These are phyloP conservation scores for Ceyx cyanopectus DNA, from an alignment of 2,113 vertebrate genomes.

Conservation along the genomic window DNA sequence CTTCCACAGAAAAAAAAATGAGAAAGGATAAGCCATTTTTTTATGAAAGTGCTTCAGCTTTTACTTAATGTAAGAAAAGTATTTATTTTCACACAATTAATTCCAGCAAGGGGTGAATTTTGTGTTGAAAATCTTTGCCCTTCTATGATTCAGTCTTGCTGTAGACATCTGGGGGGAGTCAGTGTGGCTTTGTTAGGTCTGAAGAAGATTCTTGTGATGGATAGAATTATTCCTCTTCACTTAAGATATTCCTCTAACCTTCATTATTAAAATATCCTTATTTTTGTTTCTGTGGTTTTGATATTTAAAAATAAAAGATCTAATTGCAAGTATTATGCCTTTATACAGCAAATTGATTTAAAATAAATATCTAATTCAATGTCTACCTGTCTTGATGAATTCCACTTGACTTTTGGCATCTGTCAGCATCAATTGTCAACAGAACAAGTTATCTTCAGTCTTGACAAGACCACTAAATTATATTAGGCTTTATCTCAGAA, in stretches of 20 bases:
- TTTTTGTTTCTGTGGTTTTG: not conserved
- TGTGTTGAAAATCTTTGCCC: not conserved
- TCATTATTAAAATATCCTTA: not conserved
- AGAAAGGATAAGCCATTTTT: not conserved
- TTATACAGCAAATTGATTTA: not conserved
- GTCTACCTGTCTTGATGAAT: not conserved
- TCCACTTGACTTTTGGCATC: not conserved
- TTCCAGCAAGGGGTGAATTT: not conserved
- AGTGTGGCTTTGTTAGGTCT: rapidly evolving
- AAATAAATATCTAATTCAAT: not conserved
- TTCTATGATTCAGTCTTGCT: not conserved
- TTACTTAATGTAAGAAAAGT: not conserved
- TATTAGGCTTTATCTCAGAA: conserved; percentile 33
- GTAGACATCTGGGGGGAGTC: not conserved
- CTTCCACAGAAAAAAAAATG: not conserved
- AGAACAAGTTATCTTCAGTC: not conserved
- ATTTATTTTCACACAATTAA: not conserved
- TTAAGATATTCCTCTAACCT: not conserved
- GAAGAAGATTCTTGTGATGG: not conserved
- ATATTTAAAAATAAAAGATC: not conserved
- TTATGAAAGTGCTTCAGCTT: not conserved
- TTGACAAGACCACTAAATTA: conserved; percentile 18
- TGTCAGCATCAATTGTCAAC: not conserved
- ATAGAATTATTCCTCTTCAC: not conserved
- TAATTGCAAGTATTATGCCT: not conserved